Conservation (phyloP, 2,797 vertebrate species). For the Poeciliopsis gracilis region DNA sequence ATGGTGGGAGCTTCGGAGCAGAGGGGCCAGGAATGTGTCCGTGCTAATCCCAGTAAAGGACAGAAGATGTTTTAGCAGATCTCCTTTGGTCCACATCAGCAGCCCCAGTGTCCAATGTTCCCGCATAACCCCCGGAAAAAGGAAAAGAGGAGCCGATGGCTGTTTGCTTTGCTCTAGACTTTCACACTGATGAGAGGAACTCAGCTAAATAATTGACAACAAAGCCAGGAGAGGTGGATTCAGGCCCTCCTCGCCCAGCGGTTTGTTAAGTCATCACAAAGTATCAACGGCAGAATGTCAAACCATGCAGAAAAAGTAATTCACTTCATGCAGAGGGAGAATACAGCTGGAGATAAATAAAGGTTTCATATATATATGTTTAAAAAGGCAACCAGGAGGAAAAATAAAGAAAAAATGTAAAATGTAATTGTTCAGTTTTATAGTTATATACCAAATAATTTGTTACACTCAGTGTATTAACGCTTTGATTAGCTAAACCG, state of each 20-base stretch:
- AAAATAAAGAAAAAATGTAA: neutral
- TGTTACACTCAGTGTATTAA: neutral
- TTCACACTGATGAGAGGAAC: slow-evolving; percentile 80
- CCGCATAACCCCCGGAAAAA: slow-evolving; percentile 72
- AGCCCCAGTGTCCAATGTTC: slow-evolving; percentile 56
- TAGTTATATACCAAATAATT: neutral
- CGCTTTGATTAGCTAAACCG: neutral
- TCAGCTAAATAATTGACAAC: slow-evolving; percentile 81
- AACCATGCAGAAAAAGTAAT: slow-evolving; percentile 63
- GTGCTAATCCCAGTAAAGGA: slow-evolving; percentile 72
- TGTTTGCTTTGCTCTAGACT: slow-evolving; percentile 80
- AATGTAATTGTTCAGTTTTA: neutral
- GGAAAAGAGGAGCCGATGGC: slow-evolving; percentile 63
- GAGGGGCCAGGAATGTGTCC: slow-evolving; percentile 70
- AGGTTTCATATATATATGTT: neutral
- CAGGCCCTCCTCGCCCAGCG: slow-evolving; percentile 73
- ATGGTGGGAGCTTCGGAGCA: slow-evolving; percentile 40
- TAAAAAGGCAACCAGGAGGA: no score
- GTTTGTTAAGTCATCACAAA: slow-evolving; percentile 77
- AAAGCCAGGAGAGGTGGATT: slow-evolving; percentile 70
- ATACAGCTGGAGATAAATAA: neutral
- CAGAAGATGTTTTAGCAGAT: slow-evolving; percentile 83
- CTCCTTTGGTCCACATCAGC: slow-evolving; percentile 77
- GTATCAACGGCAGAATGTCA: slow-evolving; percentile 68
- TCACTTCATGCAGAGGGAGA: slow-evolving; percentile 13